Conservation (phyloP, 2,888 invertebrate species). For the Synergus laeviventris region DNA sequence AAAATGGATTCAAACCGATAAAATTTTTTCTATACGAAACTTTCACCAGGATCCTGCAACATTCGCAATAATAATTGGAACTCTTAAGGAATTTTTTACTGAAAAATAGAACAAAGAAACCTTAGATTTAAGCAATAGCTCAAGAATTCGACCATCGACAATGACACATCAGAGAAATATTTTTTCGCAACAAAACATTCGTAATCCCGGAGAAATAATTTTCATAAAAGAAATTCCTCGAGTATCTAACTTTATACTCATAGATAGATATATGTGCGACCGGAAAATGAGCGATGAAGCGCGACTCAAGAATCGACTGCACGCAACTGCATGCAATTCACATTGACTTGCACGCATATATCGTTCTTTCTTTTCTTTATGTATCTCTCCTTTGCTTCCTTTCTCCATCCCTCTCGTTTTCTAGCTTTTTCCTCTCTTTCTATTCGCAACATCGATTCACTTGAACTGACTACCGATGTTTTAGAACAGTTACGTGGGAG, state of each 20-base stretch:
- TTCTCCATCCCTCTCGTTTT: slow-evolving; percentile 33
- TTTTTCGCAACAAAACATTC: background rate
- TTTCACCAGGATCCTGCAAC: too few species aligned
- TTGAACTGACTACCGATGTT: slow-evolving; percentile 66
- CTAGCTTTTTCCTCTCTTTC: slow-evolving; percentile 51
- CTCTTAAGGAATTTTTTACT: background rate
- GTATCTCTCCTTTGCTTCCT: slow-evolving; percentile 45
- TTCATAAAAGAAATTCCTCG: slow-evolving; percentile 17
- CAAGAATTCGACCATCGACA: background rate
- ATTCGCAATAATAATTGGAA: too few species aligned
- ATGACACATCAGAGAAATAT: background rate
- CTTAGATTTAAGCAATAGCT: background rate
- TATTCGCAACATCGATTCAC: slow-evolving; percentile 59
- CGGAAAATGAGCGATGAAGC: slow-evolving; percentile 49
- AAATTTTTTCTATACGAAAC: too few species aligned
- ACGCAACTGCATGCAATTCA: background rate
- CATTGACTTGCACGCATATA: slow-evolving; percentile 28
- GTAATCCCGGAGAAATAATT: slow-evolving; percentile 12
- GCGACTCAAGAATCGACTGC: slow-evolving; percentile 21
- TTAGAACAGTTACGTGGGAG: slow-evolving; percentile 76
- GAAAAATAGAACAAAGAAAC: background rate
- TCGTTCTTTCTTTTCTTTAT: slow-evolving; percentile 39
- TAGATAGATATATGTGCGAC: slow-evolving; percentile 41
- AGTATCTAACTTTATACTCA: background rate
- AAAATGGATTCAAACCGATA: too few species aligned